phyloP scores from a whole-genome alignment of 2,888 invertebrate species.

The Hyalella azteca region DNA sequence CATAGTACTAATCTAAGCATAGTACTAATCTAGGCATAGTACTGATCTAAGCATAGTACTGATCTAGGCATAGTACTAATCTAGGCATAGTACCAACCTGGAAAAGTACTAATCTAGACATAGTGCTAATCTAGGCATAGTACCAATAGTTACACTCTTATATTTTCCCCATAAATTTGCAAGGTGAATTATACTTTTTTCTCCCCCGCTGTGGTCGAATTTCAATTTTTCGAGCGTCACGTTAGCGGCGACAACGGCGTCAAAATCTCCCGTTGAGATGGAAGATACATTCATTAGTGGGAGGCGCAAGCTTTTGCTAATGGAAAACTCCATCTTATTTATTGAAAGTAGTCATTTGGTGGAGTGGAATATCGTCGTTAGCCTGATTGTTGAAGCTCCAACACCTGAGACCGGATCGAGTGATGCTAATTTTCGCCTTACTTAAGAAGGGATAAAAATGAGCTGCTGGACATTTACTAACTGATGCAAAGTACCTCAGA shows the following conservation, averaged over 20 bases:
- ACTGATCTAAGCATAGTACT: too few species aligned
- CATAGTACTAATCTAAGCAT: too few species aligned
- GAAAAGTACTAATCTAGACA: too few species aligned
- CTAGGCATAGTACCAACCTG: too few species aligned
- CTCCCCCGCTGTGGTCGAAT: background rate
- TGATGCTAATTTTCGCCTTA: slow-evolving; percentile 23
- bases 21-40: too few species aligned
- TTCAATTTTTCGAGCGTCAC: too few species aligned
- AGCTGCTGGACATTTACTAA: background rate
- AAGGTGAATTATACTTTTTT: too few species aligned
- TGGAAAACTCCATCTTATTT: slow-evolving; percentile 37
- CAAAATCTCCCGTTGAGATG: slow-evolving; percentile 16
- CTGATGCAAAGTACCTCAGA: too few species aligned
- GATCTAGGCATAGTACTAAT: too few species aligned
- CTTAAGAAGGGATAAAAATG: slow-evolving; percentile 19
- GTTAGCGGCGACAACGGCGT: background rate
- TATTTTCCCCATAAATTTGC: too few species aligned
- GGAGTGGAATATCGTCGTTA: slow-evolving; percentile 30
- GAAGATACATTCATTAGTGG: slow-evolving; percentile 33
- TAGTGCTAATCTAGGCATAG: too few species aligned
- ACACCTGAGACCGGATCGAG: slow-evolving; percentile 15
- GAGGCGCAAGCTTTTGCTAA: slow-evolving; percentile 12
- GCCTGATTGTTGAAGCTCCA: slow-evolving; percentile 5
- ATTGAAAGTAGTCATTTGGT: slow-evolving; percentile 33
- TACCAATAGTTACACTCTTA: too few species aligned